Conservation (phyloP, 2,113 vertebrate species). For the Ancistrus triradiatus region DNA sequence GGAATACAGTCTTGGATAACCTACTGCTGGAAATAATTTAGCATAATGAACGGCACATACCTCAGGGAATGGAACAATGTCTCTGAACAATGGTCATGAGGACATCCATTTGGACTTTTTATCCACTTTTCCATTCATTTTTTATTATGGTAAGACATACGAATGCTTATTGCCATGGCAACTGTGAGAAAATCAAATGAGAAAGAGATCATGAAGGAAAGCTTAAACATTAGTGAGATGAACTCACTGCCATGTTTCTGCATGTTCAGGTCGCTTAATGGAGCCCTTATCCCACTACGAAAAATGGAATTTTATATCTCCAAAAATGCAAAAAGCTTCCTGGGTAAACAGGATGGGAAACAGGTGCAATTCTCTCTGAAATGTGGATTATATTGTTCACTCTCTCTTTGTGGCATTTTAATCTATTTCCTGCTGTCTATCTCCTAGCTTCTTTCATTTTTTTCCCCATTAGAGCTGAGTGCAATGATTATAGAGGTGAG, state of each 20-base stretch:
- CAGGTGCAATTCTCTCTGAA: not conserved
- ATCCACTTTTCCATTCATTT: too few relatives aligned
- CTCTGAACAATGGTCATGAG: not conserved
- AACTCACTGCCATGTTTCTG: constrained; percentile 50
- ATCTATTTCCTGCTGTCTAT: not conserved
- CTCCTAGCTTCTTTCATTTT: not conserved
- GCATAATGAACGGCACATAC: too few relatives aligned
- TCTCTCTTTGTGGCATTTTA: not conserved
- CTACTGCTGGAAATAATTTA: too few relatives aligned
- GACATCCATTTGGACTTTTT: constrained; percentile 9
- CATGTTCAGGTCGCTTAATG: constrained; percentile 60
- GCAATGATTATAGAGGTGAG: constrained; percentile 16
- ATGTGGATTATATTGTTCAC: not conserved
- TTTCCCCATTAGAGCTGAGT: constrained; percentile 1
- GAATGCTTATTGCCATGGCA: constrained; percentile 27
- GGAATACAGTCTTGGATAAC: too few relatives aligned
- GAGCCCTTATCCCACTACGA: constrained; percentile 48
- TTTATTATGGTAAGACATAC: not conserved
- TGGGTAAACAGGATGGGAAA: not conserved
- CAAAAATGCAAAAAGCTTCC: constrained; percentile 15
- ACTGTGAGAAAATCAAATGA: constrained; percentile 32
- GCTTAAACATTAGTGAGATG: constrained; percentile 35
- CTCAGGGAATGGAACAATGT: not conserved
- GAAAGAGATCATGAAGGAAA: constrained; percentile 40
- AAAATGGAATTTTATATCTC: constrained; percentile 33